These are phyloP conservation scores for Anoplopoma fimbria DNA, from an alignment of 2,113 vertebrate species.

Conservation along the genomic window DNA sequence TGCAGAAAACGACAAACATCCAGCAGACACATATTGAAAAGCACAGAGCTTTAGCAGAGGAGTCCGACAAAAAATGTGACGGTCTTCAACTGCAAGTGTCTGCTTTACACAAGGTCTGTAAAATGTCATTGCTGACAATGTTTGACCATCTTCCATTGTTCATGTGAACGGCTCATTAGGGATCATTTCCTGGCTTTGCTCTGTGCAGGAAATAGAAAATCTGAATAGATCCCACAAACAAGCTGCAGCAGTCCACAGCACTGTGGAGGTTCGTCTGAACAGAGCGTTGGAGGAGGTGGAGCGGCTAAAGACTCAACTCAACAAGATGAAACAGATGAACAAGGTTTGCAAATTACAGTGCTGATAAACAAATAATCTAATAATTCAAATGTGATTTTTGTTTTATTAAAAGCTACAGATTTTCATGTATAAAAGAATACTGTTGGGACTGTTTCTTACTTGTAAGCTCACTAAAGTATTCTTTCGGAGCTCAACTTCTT, in stretches of 20 bases:
- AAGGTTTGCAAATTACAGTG: conserved; percentile 82
- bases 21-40: conserved; percentile 91
- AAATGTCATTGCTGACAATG: not conserved
- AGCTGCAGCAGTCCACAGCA: conserved; percentile 82
- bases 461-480: not conserved
- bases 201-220: conserved; percentile 88
- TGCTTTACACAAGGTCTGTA: conserved; percentile 84
- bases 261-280: conserved; percentile 90
- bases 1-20: conserved; percentile 84
- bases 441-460: not conserved
- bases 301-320: conserved; percentile 87
- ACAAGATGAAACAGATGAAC: conserved; percentile 88
- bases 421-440: not conserved
- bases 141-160: not conserved
- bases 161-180: not conserved
- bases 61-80: conserved; percentile 86
- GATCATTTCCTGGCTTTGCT: conserved; percentile 13
- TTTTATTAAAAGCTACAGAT: not conserved
- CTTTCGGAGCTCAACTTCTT: not conserved
- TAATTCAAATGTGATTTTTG: not conserved
- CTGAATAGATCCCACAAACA: conserved; percentile 89
- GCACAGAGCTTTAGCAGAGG: conserved; percentile 87
- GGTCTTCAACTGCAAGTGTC: conserved; percentile 87
- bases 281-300: conserved; percentile 93
- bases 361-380: not conserved